Evolutionary conservation across 92 coral and sea anemone species (phyloP), one percentile per base, ranked within the genome.

Genomic region (Parazoanthus swiftii): DNA sequence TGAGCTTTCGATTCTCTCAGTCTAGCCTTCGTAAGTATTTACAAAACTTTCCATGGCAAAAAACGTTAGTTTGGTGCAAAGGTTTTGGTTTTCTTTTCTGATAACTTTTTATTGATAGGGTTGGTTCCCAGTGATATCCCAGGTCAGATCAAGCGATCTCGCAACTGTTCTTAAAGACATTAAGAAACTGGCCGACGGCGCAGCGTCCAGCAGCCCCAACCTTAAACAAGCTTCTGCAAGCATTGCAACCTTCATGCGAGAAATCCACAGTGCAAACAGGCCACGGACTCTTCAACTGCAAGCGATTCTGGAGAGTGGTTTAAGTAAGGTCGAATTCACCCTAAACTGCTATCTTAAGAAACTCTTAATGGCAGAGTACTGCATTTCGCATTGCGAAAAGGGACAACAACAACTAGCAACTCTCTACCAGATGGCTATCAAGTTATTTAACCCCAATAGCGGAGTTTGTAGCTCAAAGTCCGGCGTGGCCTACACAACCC

Each of bases 401-500:
- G 91, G 91, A 3, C 82, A 85, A 3, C 82, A 83, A 16, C 65
- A 77, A 26, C 43, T 89, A 20, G 58, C 67, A 1, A n/a, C 67
- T 35, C 89, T 89, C 5, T 89, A 54, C 77, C 35, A 89, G 36
- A 44, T 50, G 5, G 88, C 91, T 16, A 66, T 54, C 38, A 29
- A 65, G 6, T 36, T 85, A 29, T 89, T 89, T 59, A 44, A 50
- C 76, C 73, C 88, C 21, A 90, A 92, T 78, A 21, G 77, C 63
- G 82, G 59, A 6, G 36, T 80, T 29, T 92, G 95, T 80, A 73
- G 76, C 38, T 89, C 88, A 39, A 77, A 88, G 8, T 74, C 90
- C 6, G 91, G 91, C 23, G 79, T 92, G 16, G 81, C 89, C 7
- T 92, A 92, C 67, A 90, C 91, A 13, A 88, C 91, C 25, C 81